phyloP scores from a whole-genome alignment of 2,888 invertebrate genomes.

The Antheraea assamensis region DNA sequence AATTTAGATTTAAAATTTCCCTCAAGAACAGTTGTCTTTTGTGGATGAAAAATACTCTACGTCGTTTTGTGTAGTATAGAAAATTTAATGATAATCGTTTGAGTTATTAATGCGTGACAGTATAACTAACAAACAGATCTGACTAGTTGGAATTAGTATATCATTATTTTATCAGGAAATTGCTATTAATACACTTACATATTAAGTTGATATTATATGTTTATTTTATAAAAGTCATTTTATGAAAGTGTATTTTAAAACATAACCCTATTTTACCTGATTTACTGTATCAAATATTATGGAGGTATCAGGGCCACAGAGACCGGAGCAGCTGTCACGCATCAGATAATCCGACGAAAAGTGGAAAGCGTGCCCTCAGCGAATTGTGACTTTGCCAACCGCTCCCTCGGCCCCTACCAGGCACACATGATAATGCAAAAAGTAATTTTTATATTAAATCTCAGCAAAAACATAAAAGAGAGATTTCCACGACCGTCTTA shows the following conservation, averaged over 20 bases:
- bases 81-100: no score
- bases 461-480: conserved; percentile 77
- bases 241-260: background rate
- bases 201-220: background rate
- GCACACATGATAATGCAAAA: conserved; percentile 76
- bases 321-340: conserved; percentile 71
- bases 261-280: conserved; percentile 18
- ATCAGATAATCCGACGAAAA: conserved; percentile 68
- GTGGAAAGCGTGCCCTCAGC: conserved; percentile 59
- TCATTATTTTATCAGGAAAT: background rate
- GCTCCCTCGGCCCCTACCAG: conserved; percentile 59
- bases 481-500: conserved; percentile 61
- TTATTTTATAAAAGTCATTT: background rate
- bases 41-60: no score
- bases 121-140: no score
- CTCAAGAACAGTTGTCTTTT: no score
- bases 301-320: conserved; percentile 53
- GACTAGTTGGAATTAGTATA: no score
- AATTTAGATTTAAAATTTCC: no score
- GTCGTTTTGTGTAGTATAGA: no score
- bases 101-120: no score
- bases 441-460: conserved; percentile 81
- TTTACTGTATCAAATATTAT: conserved; percentile 34
- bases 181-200: background rate
- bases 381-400: conserved; percentile 54